Base-by-base conservation (phyloP, 2,113 vertebrate species). In the Chamaetylas fuelleborni region DNA sequence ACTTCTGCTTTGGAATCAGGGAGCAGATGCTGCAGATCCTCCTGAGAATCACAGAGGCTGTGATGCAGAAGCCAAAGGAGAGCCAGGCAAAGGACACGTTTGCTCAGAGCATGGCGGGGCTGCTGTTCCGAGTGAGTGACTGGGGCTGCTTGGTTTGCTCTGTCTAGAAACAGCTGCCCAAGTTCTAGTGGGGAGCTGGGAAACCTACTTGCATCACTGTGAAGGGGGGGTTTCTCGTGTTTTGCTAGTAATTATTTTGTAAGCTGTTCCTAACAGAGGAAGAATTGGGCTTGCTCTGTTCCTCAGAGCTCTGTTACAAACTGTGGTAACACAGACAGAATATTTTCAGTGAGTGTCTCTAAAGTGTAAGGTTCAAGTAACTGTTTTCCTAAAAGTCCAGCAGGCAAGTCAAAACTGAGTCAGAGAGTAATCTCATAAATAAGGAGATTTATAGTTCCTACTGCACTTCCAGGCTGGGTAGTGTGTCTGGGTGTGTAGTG, bases 11-110 rank as follows among this genome's bases (percentile, higher is more conserved):
- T 93, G 96, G 67, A 61, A 43, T 53, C 97, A 99, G 99, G 99
- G 99, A 99, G 66, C 99, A 99, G 98, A 98, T 99, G 98, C 96
- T 99, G 76, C 99, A 99, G 96, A 98, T 99, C 83, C 98, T 99
- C 34, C 98, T 99, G 84, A 98, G 99, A 88, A 99, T 99, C 97
- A 99, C 99, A 51, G 99, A 99, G 97, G 98, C 98, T 60, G 98
- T 99, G 96, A 99, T 99, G 99, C 99, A 99, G 97, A 99, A 98
- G 96, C 98, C 99, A 6, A 99, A 98, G 88, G 99, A 99, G 94
- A 98, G 98, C 97, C 98, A 99, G 96, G 97, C 96, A 74, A 99
- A 98, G 97, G 99, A 99, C 84, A 65, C 64, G 5, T 99, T 99
- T 88, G 99, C 99, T 83, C 98, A 99, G 94, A 99, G 98, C 96